Evolutionary conservation across 2,888 invertebrate genomes (phyloP).

Genomic region (Idaea dimidiata): DNA sequence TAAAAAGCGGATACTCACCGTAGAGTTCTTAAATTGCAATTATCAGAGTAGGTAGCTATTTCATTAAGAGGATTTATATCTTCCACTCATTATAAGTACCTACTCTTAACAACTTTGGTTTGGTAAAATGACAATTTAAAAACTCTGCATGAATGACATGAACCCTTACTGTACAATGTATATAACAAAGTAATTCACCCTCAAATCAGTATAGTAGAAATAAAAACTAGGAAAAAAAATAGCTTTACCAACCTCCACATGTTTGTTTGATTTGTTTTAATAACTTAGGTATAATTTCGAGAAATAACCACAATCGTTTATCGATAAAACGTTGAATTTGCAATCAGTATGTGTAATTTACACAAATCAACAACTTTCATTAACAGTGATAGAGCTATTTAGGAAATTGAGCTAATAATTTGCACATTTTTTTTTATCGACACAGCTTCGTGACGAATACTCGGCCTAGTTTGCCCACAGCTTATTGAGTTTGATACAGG

Average conservation of each 20-base stretch:
- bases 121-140: no score
- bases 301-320: neutral
- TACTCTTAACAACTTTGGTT: no score
- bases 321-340: neutral
- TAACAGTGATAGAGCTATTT: neutral
- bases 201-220: no score
- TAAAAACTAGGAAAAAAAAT: no score
- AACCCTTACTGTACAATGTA: no score
- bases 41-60: no score
- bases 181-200: no score
- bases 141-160: no score
- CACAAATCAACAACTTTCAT: neutral
- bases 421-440: neutral
- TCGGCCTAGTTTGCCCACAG: neutral
- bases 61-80: no score
- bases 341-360: neutral
- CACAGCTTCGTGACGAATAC: neutral
- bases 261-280: neutral
- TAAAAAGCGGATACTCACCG: no score
- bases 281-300: constrained; percentile 3
- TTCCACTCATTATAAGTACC: no score
- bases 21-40: no score
- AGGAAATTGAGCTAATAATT: neutral
- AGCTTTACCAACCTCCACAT: neutral
- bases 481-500: neutral